Evolutionary conservation across 1,140 invertebrate species (phyloP).

Genomic region (Lordiphosa clarofinis): DNA sequence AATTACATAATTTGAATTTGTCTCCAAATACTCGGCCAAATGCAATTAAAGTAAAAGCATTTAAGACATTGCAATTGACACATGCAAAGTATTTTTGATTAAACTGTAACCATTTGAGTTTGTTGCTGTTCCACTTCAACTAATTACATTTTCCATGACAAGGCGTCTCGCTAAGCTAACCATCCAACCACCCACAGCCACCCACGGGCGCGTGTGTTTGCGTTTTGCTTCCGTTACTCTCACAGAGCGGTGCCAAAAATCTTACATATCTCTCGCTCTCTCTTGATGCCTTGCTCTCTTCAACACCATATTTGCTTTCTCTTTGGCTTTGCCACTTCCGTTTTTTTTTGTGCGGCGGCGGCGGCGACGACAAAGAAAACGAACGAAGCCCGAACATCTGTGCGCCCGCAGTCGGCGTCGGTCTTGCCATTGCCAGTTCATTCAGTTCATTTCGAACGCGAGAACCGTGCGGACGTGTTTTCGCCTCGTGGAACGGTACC

Average conservation of each 20-base stretch:
- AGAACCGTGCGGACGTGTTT: slow-evolving; percentile 67
- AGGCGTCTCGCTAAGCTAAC: not conserved
- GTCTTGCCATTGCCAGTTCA: slow-evolving; percentile 8
- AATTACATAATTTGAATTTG: slow-evolving; percentile 71
- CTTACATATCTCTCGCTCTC: slow-evolving; percentile 25
- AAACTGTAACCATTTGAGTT: too few relatives aligned
- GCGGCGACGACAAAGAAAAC: too few relatives aligned
- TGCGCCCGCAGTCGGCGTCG: slow-evolving; percentile 16
- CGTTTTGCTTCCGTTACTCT: slow-evolving; percentile 68
- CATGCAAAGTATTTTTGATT: too few relatives aligned
- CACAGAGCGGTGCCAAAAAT: slow-evolving; percentile 46
- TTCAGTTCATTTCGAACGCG: slow-evolving; percentile 61
- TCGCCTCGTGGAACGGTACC: slow-evolving; percentile 30
- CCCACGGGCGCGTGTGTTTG: slow-evolving; percentile 51
- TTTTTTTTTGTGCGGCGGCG: too few relatives aligned
- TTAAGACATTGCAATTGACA: too few relatives aligned
- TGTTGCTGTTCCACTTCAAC: too few relatives aligned
- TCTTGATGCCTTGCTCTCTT: slow-evolving; percentile 26
- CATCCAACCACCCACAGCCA: slow-evolving; percentile 21
- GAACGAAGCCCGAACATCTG: slow-evolving; percentile 1
- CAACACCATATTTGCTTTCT: slow-evolving; percentile 1
- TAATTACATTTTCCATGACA: too few relatives aligned
- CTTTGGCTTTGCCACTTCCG: slow-evolving; percentile 11
- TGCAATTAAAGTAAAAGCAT: slow-evolving; percentile 5
- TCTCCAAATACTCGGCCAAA: slow-evolving; percentile 40